Percentiles rank a stretch among this genome's conserved stretches.
Conservation (phyloP, 1,140 invertebrate genomes). For the Drosophila lini region DNA sequence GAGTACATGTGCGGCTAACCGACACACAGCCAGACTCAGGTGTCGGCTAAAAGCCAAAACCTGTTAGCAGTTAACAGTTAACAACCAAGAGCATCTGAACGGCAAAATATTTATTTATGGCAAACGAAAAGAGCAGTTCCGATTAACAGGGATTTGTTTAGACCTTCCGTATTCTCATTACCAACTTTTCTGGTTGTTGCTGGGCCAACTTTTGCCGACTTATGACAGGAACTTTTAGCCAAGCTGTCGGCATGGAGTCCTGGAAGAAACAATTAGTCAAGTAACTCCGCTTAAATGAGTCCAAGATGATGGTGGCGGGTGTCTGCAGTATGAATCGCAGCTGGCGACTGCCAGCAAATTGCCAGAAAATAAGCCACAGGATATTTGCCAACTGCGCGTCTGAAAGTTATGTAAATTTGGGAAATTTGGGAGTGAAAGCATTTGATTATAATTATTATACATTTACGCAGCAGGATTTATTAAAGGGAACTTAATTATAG, state of each 20-base stretch:
- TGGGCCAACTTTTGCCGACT: slow-evolving; percentile 4
- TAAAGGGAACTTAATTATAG: background rate
- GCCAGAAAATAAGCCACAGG: slow-evolving; percentile 1
- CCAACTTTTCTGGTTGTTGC: background rate
- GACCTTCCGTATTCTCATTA: background rate
- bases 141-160: slow-evolving; percentile 17
- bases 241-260: slow-evolving; percentile 24
- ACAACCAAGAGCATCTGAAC: slow-evolving; percentile 2
- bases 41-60: slow-evolving; percentile 42
- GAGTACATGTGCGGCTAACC: slow-evolving; percentile 37
- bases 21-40: slow-evolving; percentile 22
- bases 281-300: slow-evolving; percentile 10
- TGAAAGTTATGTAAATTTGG: background rate
- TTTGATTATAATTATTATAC: background rate
- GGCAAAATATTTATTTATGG: slow-evolving; percentile 12
- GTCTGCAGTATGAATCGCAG: slow-evolving; percentile 5
- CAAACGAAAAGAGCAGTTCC: background rate
- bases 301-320: background rate
- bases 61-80: slow-evolving; percentile 35
- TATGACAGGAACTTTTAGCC: slow-evolving; percentile 38
- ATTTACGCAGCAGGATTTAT: background rate
- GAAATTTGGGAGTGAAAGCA: background rate
- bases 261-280: slow-evolving; percentile 31
- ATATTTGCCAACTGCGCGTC: background rate
- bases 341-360: slow-evolving; percentile 12